Evolutionary conservation across 2,797 vertebrate species (phyloP).

Genomic region (Odontamblyopus lacepedii): DNA sequence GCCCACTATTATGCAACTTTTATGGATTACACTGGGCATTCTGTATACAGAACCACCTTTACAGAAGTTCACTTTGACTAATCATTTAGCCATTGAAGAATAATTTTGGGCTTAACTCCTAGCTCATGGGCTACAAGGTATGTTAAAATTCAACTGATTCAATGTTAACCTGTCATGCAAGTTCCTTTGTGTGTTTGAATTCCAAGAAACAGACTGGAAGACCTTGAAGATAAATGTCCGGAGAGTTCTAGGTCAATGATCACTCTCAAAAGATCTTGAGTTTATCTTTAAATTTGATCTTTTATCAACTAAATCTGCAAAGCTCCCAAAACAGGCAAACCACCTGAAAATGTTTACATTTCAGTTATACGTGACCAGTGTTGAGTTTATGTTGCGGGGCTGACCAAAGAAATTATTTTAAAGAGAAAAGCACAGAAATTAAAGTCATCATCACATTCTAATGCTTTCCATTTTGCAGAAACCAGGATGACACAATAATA

Average conservation of each 20-base stretch:
- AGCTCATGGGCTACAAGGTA: not conserved
- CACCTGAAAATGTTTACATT: not conserved
- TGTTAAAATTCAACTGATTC: conserved; percentile 14
- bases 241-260: not conserved
- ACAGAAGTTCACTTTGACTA: not conserved
- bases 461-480: too few species aligned
- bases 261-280: not conserved
- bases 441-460: too few species aligned
- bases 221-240: not conserved
- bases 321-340: not conserved
- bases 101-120: not conserved
- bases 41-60: too few species aligned
- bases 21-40: too few species aligned
- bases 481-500: too few species aligned
- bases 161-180: conserved; percentile 8
- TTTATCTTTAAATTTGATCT: too few species aligned
- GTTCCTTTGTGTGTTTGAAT: conserved; percentile 4
- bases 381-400: not conserved
- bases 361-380: not conserved
- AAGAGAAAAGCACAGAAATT: not conserved
- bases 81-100: not conserved
- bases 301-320: too few species aligned
- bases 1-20: not conserved
- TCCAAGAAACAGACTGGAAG: not conserved
- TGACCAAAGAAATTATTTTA: not conserved